phyloP scores from a whole-genome alignment of 2,797 vertebrate species.

The Hoplostethus mediterraneus region DNA sequence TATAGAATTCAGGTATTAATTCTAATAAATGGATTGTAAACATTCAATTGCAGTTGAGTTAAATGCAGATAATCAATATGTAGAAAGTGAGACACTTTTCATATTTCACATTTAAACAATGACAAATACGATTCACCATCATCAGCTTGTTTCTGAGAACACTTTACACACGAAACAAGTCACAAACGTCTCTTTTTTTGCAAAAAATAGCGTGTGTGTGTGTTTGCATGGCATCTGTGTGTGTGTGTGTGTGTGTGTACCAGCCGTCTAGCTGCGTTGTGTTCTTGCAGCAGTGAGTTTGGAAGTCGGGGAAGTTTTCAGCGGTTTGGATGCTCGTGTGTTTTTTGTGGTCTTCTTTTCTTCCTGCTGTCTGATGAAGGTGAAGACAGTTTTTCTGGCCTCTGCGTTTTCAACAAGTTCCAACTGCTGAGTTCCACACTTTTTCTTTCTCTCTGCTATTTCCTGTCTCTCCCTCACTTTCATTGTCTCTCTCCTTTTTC shows the following conservation, averaged over 20 bases:
- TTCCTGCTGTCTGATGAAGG: constrained; percentile 45
- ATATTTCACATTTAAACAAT: neutral
- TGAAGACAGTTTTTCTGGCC: constrained; percentile 39
- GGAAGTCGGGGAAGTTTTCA: constrained; percentile 47
- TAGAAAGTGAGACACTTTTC: too few species aligned
- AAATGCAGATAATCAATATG: too few species aligned
- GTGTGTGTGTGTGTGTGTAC: neutral
- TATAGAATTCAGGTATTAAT: too few species aligned
- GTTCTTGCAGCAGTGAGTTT: constrained; percentile 26
- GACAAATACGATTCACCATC: neutral
- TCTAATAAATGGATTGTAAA: too few species aligned
- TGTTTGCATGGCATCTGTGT: neutral
- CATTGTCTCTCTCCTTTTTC: constrained; percentile 17
- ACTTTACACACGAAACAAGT: neutral
- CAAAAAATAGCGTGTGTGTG: neutral
- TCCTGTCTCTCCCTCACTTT: constrained; percentile 14
- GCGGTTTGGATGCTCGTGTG: constrained; percentile 16
- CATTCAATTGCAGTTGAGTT: too few species aligned
- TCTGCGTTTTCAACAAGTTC: constrained; percentile 55
- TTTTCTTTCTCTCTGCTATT: constrained; percentile 39
- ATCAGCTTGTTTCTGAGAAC: neutral
- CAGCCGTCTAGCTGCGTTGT: constrained; percentile 1
- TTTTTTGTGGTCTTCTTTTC: constrained; percentile 44
- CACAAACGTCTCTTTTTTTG: neutral
- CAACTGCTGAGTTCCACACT: constrained; percentile 65